Conservation (phyloP, 2,888 invertebrate genomes). For the Elysia crispata region DNA sequence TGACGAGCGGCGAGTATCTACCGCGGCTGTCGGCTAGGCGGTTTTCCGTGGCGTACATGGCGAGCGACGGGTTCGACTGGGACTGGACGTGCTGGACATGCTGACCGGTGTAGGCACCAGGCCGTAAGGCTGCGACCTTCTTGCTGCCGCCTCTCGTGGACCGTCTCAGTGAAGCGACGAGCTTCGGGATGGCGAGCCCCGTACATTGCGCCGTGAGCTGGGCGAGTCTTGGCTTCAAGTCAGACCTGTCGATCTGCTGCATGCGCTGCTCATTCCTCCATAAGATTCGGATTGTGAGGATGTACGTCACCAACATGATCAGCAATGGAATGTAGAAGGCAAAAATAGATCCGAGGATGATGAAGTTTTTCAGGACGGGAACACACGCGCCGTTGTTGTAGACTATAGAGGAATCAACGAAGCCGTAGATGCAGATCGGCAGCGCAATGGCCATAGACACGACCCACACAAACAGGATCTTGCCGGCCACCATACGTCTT, state of each 20-base stretch:
- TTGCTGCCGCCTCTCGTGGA: no score
- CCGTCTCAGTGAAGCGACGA: conserved; percentile 23
- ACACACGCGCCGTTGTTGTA: conserved; percentile 68
- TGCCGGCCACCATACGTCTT: conserved; percentile 80
- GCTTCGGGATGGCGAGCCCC: conserved; percentile 51
- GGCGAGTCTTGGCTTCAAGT: conserved; percentile 49
- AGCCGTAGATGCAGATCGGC: conserved; percentile 75
- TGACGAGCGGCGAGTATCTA: no score
- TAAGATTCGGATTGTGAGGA: conserved; percentile 91
- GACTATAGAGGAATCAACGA: conserved; percentile 67
- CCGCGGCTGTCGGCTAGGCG: no score
- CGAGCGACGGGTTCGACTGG: no score
- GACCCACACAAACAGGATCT: conserved; percentile 96
- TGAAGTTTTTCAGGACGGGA: conserved; percentile 69
- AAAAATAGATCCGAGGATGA: conserved; percentile 92
- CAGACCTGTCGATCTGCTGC: conserved; percentile 61
- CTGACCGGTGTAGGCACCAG: no score
- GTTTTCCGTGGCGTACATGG: no score
- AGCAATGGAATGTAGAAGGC: conserved; percentile 96
- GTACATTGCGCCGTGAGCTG: conserved; percentile 52
- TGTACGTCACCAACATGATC: conserved; percentile 96
- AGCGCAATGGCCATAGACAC: conserved; percentile 83
- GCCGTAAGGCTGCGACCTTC: no score
- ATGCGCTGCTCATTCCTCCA: conserved; percentile 83
- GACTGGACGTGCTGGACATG: no score